Evolutionary conservation across 2,888 invertebrate genomes (phyloP).

Genomic region (Phortica okadai): DNA sequence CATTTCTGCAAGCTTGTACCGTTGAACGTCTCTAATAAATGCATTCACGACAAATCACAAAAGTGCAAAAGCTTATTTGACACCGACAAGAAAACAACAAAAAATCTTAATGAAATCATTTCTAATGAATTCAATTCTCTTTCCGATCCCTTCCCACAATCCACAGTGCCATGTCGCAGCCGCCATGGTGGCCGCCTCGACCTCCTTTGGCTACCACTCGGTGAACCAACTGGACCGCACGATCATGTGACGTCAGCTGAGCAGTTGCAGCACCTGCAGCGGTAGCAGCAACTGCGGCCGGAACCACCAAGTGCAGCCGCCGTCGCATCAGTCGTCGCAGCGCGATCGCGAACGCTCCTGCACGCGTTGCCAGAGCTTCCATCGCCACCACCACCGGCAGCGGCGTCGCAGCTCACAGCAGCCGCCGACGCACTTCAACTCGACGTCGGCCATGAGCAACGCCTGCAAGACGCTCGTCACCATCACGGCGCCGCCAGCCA

Average conservation of each 20-base stretch:
- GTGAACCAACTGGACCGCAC: conserved; percentile 76
- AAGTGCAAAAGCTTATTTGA: neutral
- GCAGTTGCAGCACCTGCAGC: conserved; percentile 77
- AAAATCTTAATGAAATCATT: neutral
- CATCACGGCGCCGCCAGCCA: conserved; percentile 61
- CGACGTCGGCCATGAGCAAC: conserved; percentile 58
- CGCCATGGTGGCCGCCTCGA: conserved; percentile 76
- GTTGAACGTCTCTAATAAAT: conserved; percentile 16
- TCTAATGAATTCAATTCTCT: conserved; percentile 21
- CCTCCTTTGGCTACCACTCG: conserved; percentile 76
- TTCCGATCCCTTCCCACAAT: neutral
- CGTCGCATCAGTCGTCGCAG: conserved; percentile 59
- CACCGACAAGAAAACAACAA: neutral
- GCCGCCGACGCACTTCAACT: conserved; percentile 59
- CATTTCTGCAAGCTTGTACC: conserved; percentile 18
- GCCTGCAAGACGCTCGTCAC: conserved; percentile 67
- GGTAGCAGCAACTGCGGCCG: conserved; percentile 75
- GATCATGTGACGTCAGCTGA: conserved; percentile 77
- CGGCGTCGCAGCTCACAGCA: conserved; percentile 67
- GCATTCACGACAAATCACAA: neutral
- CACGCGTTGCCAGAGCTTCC: conserved; percentile 75
- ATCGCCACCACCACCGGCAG: conserved; percentile 74
- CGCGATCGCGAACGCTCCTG: conserved; percentile 64
- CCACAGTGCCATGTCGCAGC: conserved; percentile 76
- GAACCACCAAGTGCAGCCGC: conserved; percentile 44